A percentile compares a stretch with the other conserved stretches of the same genome.
Conservation (phyloP, 2,888 invertebrate genomes). For the Cremastinae sp. region DNA sequence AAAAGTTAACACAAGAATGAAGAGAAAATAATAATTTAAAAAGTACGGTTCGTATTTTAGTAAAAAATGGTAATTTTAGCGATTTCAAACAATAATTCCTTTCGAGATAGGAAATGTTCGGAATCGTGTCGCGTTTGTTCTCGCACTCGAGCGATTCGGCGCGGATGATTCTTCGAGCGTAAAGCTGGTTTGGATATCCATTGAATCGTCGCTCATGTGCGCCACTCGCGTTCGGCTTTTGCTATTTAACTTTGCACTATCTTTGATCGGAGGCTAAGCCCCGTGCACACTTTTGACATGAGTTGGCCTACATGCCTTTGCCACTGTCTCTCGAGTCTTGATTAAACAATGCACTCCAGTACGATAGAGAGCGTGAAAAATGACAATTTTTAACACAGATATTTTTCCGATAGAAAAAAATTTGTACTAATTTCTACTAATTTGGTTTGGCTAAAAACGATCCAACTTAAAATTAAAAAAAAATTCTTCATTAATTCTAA, state of each 20-base stretch:
- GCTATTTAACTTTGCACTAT: slow-evolving; percentile 26
- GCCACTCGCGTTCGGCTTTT: slow-evolving; percentile 28
- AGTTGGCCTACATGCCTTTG: slow-evolving; percentile 57
- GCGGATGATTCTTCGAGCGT: slow-evolving; percentile 27
- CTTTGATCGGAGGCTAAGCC: slow-evolving; percentile 52
- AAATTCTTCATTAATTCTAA: too few species aligned
- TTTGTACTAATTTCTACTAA: too few species aligned
- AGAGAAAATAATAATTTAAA: too few species aligned
- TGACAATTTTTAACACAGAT: background rate
- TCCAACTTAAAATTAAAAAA: too few species aligned
- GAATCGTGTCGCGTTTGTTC: slow-evolving; percentile 37
- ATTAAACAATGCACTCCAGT: slow-evolving; percentile 50
- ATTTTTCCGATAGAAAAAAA: too few species aligned
- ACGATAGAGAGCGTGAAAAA: background rate
- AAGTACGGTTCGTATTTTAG: too few species aligned
- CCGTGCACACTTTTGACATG: slow-evolving; percentile 46
- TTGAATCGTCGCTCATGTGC: slow-evolving; percentile 13
- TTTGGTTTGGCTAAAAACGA: too few species aligned
- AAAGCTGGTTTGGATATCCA: slow-evolving; percentile 21
- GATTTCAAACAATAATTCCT: too few species aligned
- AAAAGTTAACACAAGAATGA: too few species aligned
- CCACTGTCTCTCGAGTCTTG: slow-evolving; percentile 24
- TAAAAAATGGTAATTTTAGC: too few species aligned
- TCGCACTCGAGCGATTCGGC: slow-evolving; percentile 31
- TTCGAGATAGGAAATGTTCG: too few species aligned